Evolutionary conservation across 2,888 invertebrate genomes (phyloP).

Genomic region (Latrodectus elegans): DNA sequence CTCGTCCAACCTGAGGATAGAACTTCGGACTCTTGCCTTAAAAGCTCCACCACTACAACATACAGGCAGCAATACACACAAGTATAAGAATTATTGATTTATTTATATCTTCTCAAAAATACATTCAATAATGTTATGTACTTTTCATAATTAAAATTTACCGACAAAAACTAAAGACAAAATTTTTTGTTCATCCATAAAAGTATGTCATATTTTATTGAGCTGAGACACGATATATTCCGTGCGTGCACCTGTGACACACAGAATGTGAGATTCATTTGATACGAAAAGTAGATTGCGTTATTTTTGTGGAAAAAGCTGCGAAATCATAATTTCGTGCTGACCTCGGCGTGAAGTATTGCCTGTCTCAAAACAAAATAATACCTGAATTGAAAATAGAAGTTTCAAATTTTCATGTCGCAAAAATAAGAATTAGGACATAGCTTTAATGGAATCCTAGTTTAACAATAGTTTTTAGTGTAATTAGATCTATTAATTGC

Average conservation of each 20-base stretch:
- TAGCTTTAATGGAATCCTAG: not conserved
- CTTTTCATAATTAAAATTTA: no score
- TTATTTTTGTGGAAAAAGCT: not conserved
- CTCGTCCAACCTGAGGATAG: no score
- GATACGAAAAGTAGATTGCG: not conserved
- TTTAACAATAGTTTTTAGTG: not conserved
- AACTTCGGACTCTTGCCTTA: no score
- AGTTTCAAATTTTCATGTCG: not conserved
- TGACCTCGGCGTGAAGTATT: not conserved
- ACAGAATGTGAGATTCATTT: not conserved
- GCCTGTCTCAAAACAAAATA: not conserved
- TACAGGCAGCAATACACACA: no score
- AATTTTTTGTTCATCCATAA: no score
- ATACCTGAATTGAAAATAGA: not conserved
- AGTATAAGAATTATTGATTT: no score
- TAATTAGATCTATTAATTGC: no score
- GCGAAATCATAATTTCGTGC: not conserved
- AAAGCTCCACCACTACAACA: no score
- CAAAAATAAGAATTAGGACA: not conserved
- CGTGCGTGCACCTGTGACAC: not conserved
- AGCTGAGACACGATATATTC: not conserved
- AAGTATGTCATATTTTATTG: not conserved
- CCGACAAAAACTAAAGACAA: no score
- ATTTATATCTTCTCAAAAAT: no score
- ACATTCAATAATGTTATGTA: no score